These are phyloP conservation scores for Actinia tenebrosa DNA, from an alignment of 64 coral and sea anemone genomes.

Conservation along the genomic window DNA sequence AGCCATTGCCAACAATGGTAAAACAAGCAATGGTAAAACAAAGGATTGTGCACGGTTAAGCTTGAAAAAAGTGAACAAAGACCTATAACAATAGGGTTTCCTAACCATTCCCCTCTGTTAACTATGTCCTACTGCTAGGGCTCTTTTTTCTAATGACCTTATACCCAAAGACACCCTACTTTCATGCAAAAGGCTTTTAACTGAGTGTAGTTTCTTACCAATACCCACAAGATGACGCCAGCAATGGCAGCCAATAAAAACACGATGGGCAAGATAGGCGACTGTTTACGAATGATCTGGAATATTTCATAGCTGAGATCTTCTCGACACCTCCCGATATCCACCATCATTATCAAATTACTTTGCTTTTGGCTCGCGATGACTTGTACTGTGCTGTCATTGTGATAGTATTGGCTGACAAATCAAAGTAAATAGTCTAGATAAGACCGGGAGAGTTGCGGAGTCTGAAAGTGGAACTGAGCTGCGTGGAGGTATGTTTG, in stretches of 20 bases:
- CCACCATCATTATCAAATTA: background rate
- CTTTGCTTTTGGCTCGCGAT: background rate
- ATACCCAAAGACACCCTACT: background rate
- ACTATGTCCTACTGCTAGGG: no score
- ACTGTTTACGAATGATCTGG: background rate
- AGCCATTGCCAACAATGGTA: no score
- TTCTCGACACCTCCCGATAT: background rate
- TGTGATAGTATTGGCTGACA: background rate
- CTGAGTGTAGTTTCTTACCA: constrained; percentile 12
- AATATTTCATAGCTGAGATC: background rate
- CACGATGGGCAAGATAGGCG: constrained; percentile 21
- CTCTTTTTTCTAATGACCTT: no score
- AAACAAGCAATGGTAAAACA: no score
- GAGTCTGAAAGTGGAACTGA: no score
- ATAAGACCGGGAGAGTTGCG: no score
- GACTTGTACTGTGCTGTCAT: background rate
- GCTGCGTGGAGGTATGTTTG: no score
- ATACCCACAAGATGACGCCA: constrained; percentile 29
- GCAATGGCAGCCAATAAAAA: constrained; percentile 39
- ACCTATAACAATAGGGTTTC: no score
- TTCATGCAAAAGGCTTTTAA: background rate
- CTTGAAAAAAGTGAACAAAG: no score
- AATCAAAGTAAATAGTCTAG: no score
- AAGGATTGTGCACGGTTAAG: no score
- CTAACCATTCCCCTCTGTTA: no score